Conservation (phyloP, 2,797 vertebrate genomes). For the Gadopsis bispinosus region DNA sequence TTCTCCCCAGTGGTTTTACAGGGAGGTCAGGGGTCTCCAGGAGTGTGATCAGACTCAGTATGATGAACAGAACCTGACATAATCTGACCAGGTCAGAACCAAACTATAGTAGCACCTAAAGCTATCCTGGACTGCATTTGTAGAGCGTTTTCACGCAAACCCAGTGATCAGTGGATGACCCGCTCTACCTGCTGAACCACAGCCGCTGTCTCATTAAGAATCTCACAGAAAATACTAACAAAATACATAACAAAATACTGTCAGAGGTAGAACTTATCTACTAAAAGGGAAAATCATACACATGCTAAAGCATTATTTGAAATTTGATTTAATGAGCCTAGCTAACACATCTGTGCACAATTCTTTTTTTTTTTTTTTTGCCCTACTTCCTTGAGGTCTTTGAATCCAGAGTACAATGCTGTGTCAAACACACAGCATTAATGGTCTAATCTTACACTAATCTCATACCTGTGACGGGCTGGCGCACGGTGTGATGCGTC, state of each 20-base stretch:
- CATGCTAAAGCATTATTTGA: background rate
- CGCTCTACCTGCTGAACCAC: background rate
- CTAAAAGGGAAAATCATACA: constrained; percentile 4
- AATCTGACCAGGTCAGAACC: background rate
- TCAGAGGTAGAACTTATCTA: background rate
- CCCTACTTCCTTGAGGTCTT: background rate
- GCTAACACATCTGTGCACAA: background rate
- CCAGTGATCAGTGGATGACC: background rate
- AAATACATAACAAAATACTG: background rate
- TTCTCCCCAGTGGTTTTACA: constrained; percentile 8
- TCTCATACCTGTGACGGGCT: background rate
- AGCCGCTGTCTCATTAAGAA: constrained; percentile 1
- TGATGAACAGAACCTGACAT: constrained; percentile 9
- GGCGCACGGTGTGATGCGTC: background rate
- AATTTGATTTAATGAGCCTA: background rate
- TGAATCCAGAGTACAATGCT: background rate
- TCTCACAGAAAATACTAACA: background rate
- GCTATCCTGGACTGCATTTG: background rate
- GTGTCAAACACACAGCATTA: background rate
- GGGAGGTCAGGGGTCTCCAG: constrained; percentile 26
- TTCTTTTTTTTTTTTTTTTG: background rate
- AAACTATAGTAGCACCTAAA: background rate
- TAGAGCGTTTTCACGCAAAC: background rate
- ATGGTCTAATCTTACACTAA: background rate
- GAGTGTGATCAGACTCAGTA: constrained; percentile 2